phyloP scores from a whole-genome alignment of 2,113 vertebrate genomes.

The Paradoxurus hermaphroditus region DNA sequence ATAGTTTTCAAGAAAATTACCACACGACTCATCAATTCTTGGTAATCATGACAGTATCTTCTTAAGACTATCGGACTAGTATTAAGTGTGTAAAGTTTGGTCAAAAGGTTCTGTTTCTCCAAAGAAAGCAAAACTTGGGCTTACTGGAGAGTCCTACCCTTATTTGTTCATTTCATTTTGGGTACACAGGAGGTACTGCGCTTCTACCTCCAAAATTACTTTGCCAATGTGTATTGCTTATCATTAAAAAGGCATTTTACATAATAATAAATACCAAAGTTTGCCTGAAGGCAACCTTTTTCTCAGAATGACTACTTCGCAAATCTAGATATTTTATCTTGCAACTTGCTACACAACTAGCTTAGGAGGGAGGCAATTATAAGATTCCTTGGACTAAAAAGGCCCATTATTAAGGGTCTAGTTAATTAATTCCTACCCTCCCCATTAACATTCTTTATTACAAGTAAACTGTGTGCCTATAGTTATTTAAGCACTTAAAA shows the following conservation, averaged over 20 bases:
- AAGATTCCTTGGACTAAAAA: slow-evolving; percentile 62
- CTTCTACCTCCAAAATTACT: slow-evolving; percentile 3
- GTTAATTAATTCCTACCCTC: slow-evolving; percentile 66
- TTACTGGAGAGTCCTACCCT: background rate
- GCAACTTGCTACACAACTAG: slow-evolving; percentile 44
- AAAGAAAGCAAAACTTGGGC: background rate
- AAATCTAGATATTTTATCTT: slow-evolving; percentile 57
- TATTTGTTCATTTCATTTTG: background rate
- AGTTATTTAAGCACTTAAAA: slow-evolving; percentile 43
- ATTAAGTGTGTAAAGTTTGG: background rate
- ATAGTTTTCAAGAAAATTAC: slow-evolving; percentile 40
- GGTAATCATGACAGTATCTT: background rate
- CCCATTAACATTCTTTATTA: slow-evolving; percentile 60
- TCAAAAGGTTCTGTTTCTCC: background rate
- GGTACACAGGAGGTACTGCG: background rate
- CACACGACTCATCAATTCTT: background rate
- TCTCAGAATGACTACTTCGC: slow-evolving; percentile 26
- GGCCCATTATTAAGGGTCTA: slow-evolving; percentile 56
- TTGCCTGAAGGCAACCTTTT: slow-evolving; percentile 59
- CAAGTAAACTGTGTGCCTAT: slow-evolving; percentile 2
- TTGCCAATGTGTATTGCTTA: background rate
- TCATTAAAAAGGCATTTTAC: slow-evolving; percentile 50
- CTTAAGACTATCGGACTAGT: slow-evolving; percentile 17
- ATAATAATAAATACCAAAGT: slow-evolving; percentile 36
- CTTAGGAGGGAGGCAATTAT: slow-evolving; percentile 46